Evolutionary conservation across 1,140 invertebrate species (phyloP), one percentile per base, ranked within the genome.

Genomic region (Pseudomyrmex flavicornis): DNA sequence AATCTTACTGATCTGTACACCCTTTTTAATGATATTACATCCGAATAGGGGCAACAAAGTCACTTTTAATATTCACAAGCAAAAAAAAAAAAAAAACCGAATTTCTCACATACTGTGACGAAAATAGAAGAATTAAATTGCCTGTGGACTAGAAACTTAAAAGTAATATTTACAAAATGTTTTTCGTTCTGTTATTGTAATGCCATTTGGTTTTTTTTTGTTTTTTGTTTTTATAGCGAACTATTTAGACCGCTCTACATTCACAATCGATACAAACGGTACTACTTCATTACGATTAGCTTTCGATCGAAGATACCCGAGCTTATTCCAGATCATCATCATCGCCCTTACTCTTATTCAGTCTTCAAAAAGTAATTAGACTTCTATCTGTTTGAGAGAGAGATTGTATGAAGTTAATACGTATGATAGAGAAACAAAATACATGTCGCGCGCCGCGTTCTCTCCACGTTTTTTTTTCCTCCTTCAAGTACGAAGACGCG

Each of bases 141-240:
- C 79, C 22, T 74, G 76, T 91, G 88, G 91, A 92, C 91, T 92
- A 92, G 92, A 92, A 91, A 91, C 90, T 90, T 90, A 90, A 35
- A 88, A 54, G 56, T 87, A 85, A 88, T 80, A 59, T 65, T 90
- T 88, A 90, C 75, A 91, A 91, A 91, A 88, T 86, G 85, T 35
- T 35, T 84, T 69, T 86, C 83, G 59, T 82, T 52, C 62, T 20
- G 35, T 79, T 63, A 76, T 58, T 69, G 26, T 66, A 85, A 88
- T 85, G 75, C 75, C 59, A 59, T 77, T 56, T 35, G 35, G 35
- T 35, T 52, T 52, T 52, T 52, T 52, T 9, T 50, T 9, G 5
- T 52, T 13, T 52, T 65, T 79, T 72, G 13, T 15, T 58, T n/a
- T 46, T 85, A 70, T 62, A 80, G 70, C 54, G 76, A 70, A 79